Percentiles rank a stretch among this genome's conserved stretches.
Conservation (phyloP, 1,140 invertebrate genomes). For the Stratiolaelaps scimitus region DNA sequence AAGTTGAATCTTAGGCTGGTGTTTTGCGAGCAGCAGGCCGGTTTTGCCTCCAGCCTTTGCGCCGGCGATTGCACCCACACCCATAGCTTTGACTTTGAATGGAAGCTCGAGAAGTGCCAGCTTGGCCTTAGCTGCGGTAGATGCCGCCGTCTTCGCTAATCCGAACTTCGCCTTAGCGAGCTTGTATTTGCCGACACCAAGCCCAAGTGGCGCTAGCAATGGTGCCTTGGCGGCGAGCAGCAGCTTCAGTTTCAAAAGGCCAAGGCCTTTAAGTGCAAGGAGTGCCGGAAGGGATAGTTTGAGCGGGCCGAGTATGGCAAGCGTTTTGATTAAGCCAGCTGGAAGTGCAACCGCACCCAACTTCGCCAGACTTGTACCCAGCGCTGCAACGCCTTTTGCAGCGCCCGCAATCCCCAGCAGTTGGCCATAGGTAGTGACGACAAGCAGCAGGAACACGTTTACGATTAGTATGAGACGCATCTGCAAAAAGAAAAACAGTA, state of each 20-base stretch:
- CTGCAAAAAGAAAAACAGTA: no score
- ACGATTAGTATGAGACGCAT: no score
- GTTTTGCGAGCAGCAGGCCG: background rate
- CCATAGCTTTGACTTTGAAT: conserved; percentile 7
- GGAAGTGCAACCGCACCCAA: background rate
- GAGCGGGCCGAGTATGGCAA: background rate
- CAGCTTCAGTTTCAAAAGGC: background rate
- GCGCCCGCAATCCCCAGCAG: background rate
- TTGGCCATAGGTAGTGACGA: no score
- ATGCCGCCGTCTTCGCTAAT: background rate
- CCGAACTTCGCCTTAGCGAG: background rate
- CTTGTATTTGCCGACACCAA: background rate
- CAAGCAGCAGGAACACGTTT: no score
- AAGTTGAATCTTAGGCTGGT: background rate
- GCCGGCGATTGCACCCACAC: background rate
- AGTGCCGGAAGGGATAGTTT: background rate
- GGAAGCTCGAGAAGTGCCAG: background rate
- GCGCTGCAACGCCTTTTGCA: background rate
- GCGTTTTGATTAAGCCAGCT: background rate
- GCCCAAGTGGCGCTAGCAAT: background rate
- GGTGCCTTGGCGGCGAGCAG: background rate
- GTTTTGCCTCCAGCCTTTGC: conserved; percentile 5
- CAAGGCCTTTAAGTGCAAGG: no score
- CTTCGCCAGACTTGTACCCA: background rate
- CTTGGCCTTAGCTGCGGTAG: background rate